Evolutionary conservation across 2,888 invertebrate genomes (phyloP).

Genomic region (Drosophila pseudotakahashii): DNA sequence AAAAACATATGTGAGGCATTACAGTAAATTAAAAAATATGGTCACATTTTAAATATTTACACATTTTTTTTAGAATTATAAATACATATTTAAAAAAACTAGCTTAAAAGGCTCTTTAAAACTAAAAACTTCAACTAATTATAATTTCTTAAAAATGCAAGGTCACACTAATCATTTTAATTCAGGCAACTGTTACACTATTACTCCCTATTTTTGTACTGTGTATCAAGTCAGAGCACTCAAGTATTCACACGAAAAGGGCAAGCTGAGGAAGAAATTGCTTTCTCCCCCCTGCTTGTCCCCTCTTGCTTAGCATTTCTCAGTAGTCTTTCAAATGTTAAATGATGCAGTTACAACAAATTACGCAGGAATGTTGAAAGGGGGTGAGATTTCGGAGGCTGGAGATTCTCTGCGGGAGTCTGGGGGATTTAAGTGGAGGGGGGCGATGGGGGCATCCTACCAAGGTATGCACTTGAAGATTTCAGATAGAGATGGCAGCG

Average conservation of each 20-base stretch:
- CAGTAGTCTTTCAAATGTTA: constrained; percentile 71
- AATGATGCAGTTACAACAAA: constrained; percentile 75
- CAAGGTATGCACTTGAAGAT: constrained; percentile 34
- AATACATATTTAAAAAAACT: no score
- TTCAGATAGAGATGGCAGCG: constrained; percentile 34
- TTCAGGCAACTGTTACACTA: background rate
- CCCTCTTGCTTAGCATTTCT: constrained; percentile 31
- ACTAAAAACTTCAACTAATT: no score
- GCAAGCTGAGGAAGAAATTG: constrained; percentile 32
- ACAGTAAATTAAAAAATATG: no score
- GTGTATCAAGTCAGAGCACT: constrained; percentile 27
- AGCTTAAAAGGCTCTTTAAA: no score
- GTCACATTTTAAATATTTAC: no score
- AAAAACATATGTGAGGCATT: no score
- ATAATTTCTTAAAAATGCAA: no score
- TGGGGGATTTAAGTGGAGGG: background rate
- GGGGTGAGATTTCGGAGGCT: background rate
- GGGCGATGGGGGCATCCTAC: background rate
- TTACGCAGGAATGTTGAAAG: constrained; percentile 54
- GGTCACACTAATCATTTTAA: background rate
- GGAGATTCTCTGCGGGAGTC: background rate
- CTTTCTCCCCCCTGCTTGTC: constrained; percentile 6
- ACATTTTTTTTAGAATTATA: no score
- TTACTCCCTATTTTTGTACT: background rate
- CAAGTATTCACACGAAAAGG: constrained; percentile 37